Evolutionary conservation across 2,888 invertebrate species (phyloP).

Genomic region (Ceramica pisi): DNA sequence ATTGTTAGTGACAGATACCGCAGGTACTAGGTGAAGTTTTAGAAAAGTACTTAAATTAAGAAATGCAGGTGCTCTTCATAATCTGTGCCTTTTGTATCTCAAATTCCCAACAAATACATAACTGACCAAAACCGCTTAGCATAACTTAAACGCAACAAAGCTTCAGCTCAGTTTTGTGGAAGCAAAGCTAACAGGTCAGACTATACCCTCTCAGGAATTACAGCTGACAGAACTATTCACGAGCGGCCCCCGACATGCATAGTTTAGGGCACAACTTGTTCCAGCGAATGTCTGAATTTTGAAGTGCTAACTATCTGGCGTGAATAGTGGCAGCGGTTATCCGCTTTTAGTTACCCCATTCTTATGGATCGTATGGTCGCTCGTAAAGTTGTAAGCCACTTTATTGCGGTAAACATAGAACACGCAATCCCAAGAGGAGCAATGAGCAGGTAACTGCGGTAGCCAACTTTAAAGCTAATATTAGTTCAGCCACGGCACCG

Average conservation of each 20-base stretch:
- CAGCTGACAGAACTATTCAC: constrained; percentile 67
- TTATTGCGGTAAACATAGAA: constrained; percentile 62
- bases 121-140: constrained; percentile 44
- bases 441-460: constrained; percentile 62
- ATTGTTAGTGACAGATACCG: not conserved
- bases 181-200: constrained; percentile 50
- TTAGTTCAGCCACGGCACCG: constrained; percentile 57
- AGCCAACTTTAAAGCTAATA: constrained; percentile 65
- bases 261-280: constrained; percentile 72
- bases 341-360: constrained; percentile 62
- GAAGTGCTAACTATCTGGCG: constrained; percentile 72
- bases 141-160: constrained; percentile 57
- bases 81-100: constrained; percentile 9
- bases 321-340: constrained; percentile 62
- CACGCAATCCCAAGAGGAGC: constrained; percentile 58
- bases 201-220: constrained; percentile 61
- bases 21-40: not conserved
- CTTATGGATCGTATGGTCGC: constrained; percentile 53
- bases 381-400: constrained; percentile 57
- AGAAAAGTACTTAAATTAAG: not conserved
- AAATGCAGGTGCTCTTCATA: not conserved
- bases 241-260: constrained; percentile 69
- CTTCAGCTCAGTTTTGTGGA: constrained; percentile 47
- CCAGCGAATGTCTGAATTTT: constrained; percentile 72
- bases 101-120: constrained; percentile 27